A percentile compares a stretch with the other conserved stretches of the same genome.
These are phyloP conservation scores for Ophion obscuratus DNA, from an alignment of 2,888 invertebrate genomes.

Conservation along the genomic window DNA sequence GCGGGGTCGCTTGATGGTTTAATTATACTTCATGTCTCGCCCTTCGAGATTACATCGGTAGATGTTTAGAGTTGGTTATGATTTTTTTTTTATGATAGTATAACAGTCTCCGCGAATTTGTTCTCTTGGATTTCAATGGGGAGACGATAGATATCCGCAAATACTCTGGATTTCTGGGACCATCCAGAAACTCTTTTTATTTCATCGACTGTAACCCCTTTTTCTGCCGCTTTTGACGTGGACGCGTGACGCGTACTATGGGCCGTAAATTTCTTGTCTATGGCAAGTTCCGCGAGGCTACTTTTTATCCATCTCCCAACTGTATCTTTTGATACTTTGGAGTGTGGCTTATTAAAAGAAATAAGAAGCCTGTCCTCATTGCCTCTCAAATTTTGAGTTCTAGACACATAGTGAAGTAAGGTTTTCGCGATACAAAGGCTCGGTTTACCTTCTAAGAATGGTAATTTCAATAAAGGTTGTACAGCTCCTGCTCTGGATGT, in stretches of 20 bases:
- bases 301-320: too few relatives aligned
- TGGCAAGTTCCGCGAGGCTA: too few relatives aligned
- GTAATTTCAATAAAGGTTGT: conserved; percentile 39
- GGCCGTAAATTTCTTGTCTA: too few relatives aligned
- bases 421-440: conserved; percentile 36
- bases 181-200: too few relatives aligned
- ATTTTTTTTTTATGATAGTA: conserved; percentile 6
- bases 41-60: conserved; percentile 18
- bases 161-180: too few relatives aligned
- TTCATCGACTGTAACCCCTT: too few relatives aligned
- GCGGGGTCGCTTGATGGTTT: conserved; percentile 10
- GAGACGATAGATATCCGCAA: too few relatives aligned
- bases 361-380: conserved; percentile 38
- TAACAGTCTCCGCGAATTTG: conserved; percentile 13
- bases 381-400: conserved; percentile 21
- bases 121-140: too few relatives aligned
- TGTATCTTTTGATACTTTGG: too few relatives aligned
- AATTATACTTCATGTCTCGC: conserved; percentile 20
- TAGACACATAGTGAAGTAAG: conserved; percentile 21
- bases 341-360: conserved; percentile 55
- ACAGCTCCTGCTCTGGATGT: conserved; percentile 41
- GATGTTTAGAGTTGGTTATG: not conserved
- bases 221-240: too few relatives aligned
- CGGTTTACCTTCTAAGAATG: conserved; percentile 27
- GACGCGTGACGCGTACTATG: too few relatives aligned